Evolutionary conservation across 2,888 invertebrate genomes (phyloP), one percentile per base, ranked within the genome.

Genomic region (Drosophila meridionalis): DNA sequence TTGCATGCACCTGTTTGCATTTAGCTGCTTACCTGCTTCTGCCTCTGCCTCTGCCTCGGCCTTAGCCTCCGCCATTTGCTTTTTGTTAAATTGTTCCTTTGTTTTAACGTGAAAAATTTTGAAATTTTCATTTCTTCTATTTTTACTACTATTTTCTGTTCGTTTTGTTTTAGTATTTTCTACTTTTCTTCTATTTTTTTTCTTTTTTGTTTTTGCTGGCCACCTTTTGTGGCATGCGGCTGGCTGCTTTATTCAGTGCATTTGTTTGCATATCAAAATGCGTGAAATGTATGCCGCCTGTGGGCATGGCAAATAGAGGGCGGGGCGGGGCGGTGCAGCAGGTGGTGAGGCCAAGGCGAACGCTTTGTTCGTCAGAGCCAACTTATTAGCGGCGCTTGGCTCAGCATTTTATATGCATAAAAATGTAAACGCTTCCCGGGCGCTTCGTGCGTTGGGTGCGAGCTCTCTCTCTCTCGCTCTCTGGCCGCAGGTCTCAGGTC

Each of bases 241-340:
- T 65, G 59, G 70, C 76, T 78, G 70, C 63, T 74, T 80, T 82
- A 90, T 89, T 77, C 87, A 89, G 69, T 87, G 90, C 90, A 81
- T 89, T 90, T 90, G 84, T 88, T 87, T 90, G 86, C 86, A 90
- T 90, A 90, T 87, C 88, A 86, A 90, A 85, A 86, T 90, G 90
- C 86, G 86, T 85, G 73, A 88, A 88, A 90, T 88, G 83, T 80
- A 76, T 68, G 69, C 53, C 28, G 47, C 28, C 14, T 11, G 20
- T 12, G 42, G 56, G 43, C 43, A 43, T 34, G 47, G 47, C 30
- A 36, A n/a, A 26, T 20, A 20, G 38, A 26, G n/a, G 47, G 32
- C 30, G 12, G 32, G 47, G 43, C 40, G 20, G 9, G 20, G 34
- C 12, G 11, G 26, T 32, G n/a, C 20, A 36, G 28, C 48, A 63